A percentile compares a stretch with the other conserved stretches of the same genome.
phyloP scores from a whole-genome alignment of 2,113 vertebrate genomes.

The Tautogolabrus adspersus region DNA sequence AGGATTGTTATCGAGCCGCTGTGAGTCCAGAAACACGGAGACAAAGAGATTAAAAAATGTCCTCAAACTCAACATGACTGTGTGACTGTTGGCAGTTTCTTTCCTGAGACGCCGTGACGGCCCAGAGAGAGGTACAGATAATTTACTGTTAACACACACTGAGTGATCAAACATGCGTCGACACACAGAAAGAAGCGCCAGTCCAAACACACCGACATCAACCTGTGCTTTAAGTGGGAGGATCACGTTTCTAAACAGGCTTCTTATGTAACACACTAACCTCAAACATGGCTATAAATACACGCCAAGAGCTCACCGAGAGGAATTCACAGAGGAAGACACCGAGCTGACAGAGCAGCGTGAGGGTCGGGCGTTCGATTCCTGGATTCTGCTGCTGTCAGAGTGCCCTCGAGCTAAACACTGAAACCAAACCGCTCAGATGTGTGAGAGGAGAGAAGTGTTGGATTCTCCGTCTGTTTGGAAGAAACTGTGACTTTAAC shows the following conservation, averaged over 20 bases:
- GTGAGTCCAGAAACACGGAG: constrained; percentile 16
- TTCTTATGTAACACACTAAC: constrained; percentile 52
- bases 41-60: constrained; percentile 17
- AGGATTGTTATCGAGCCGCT: constrained; percentile 45
- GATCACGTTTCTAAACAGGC: constrained; percentile 12
- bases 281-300: not conserved
- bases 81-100: not conserved
- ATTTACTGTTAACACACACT: too few species aligned
- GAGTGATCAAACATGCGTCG: too few species aligned
- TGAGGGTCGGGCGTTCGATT: too few species aligned
- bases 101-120: not conserved
- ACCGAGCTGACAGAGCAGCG: too few species aligned
- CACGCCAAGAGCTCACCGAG: not conserved
- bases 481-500: too few species aligned
- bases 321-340: not conserved
- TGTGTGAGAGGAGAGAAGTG: too few species aligned
- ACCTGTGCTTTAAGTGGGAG: constrained; percentile 44
- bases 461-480: too few species aligned
- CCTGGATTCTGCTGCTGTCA: too few species aligned
- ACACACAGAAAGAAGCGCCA: too few species aligned
- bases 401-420: too few species aligned
- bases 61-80: not conserved
- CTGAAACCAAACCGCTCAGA: too few species aligned
- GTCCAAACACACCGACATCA: not conserved
- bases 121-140: too few species aligned